phyloP scores from a whole-genome alignment of 2,888 invertebrate genomes.

The Anorthoa munda region DNA sequence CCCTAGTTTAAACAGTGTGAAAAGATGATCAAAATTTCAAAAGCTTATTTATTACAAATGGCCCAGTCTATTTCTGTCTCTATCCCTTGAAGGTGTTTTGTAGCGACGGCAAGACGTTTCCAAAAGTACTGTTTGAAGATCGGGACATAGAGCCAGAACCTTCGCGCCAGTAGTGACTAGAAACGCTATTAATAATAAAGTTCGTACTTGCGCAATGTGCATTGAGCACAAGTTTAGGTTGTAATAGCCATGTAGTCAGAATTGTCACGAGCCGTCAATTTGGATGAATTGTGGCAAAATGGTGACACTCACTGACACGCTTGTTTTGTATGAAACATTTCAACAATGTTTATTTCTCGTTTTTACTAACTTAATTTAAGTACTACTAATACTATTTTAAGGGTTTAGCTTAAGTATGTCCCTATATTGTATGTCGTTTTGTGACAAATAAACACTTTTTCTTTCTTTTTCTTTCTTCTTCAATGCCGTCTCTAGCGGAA shows the following conservation, averaged over 20 bases:
- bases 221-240: not conserved
- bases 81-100: not conserved
- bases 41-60: not conserved
- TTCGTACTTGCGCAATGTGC: not conserved
- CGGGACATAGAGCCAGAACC: not conserved
- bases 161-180: not conserved
- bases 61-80: not conserved
- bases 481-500: no score
- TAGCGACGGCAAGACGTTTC: not conserved
- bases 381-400: no score
- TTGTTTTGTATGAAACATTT: no score
- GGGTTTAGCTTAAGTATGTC: no score
- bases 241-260: not conserved
- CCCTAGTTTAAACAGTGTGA: not conserved
- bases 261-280: not conserved
- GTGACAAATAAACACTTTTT: no score
- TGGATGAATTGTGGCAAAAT: not conserved
- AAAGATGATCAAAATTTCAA: not conserved
- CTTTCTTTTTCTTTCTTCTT: no score
- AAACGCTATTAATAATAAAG: not conserved
- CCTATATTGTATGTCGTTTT: no score
- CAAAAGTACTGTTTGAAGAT: not conserved
- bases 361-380: no score
- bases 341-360: no score
- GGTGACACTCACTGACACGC: not conserved